A percentile compares a stretch with the other conserved stretches of the same genome.
Evolutionary conservation across 1,140 invertebrate species (phyloP).

Genomic region (Drosophila triauraria): DNA sequence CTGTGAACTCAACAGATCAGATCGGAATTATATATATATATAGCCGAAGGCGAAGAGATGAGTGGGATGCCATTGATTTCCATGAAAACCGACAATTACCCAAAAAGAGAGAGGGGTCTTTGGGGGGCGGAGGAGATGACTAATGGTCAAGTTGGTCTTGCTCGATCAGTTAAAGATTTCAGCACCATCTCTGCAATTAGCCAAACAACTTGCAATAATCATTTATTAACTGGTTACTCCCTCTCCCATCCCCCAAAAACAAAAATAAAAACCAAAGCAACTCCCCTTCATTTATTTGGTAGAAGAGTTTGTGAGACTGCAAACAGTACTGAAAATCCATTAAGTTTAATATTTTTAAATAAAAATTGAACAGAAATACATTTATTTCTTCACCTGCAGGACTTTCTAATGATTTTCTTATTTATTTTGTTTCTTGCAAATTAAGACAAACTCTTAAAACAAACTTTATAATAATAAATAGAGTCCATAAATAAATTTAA

Average conservation of each 20-base stretch:
- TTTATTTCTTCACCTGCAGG: no score
- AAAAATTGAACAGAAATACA: no score
- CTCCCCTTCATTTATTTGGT: neutral
- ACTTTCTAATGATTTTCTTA: no score
- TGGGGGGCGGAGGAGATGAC: slow-evolving; percentile 17
- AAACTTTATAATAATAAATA: no score
- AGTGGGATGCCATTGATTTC: slow-evolving; percentile 42
- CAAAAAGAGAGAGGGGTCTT: slow-evolving; percentile 9
- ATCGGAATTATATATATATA: slow-evolving; percentile 14
- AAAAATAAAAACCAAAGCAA: neutral
- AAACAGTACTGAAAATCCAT: no score
- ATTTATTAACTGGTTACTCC: slow-evolving; percentile 47
- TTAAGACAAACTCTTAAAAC: no score
- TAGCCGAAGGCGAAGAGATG: slow-evolving; percentile 10
- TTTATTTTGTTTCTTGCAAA: no score
- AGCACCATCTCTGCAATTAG: slow-evolving; percentile 56
- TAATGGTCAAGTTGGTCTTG: slow-evolving; percentile 37
- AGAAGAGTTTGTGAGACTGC: neutral
- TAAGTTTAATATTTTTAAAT: no score
- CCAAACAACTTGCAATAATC: slow-evolving; percentile 49
- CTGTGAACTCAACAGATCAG: slow-evolving; percentile 30
- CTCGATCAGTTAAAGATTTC: slow-evolving; percentile 43
- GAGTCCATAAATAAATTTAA: no score
- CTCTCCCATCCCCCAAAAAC: neutral
- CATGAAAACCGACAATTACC: slow-evolving; percentile 33